phyloP scores from a whole-genome alignment of 2,888 invertebrate genomes.

The Nephrocerus scutellatus region DNA sequence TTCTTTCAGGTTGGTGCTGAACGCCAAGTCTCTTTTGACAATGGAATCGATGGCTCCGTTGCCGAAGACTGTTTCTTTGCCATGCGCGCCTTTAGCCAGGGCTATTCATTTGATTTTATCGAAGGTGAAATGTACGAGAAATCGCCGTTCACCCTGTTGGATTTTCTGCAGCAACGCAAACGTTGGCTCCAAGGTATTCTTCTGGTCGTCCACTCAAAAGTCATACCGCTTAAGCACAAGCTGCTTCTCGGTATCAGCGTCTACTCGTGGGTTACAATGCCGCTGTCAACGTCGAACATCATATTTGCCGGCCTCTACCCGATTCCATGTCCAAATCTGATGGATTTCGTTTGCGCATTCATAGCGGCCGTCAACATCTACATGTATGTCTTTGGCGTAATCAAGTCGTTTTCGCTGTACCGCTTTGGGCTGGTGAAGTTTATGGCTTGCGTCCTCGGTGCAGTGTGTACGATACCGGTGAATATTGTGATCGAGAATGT shows the following conservation, averaged over 20 bases:
- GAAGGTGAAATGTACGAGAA: constrained; percentile 99
- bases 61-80: constrained; percentile 97
- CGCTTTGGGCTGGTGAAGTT: constrained; percentile 76
- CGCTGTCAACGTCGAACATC: constrained; percentile 84
- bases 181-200: constrained; percentile 92
- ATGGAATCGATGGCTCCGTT: constrained; percentile 93
- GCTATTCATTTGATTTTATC: constrained; percentile 89
- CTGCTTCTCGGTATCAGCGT: constrained; percentile 78
- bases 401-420: constrained; percentile 88
- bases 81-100: constrained; percentile 87
- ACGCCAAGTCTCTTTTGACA: constrained; percentile 86
- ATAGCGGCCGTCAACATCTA: constrained; percentile 91
- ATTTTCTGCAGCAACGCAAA: constrained; percentile 93
- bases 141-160: constrained; percentile 89
- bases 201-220: constrained; percentile 78
- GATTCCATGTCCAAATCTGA: constrained; percentile 72
- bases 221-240: constrained; percentile 73
- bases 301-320: constrained; percentile 78
- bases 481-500: constrained; percentile 92
- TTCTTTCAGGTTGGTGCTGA: constrained; percentile 76
- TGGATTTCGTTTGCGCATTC: constrained; percentile 84
- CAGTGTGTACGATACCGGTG: constrained; percentile 84
- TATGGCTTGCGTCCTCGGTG: constrained; percentile 73
- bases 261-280: constrained; percentile 94
- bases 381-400: constrained; percentile 97